Base-by-base conservation (phyloP, 2,888 invertebrate genomes). In the Hyposoter didymator region DNA sequence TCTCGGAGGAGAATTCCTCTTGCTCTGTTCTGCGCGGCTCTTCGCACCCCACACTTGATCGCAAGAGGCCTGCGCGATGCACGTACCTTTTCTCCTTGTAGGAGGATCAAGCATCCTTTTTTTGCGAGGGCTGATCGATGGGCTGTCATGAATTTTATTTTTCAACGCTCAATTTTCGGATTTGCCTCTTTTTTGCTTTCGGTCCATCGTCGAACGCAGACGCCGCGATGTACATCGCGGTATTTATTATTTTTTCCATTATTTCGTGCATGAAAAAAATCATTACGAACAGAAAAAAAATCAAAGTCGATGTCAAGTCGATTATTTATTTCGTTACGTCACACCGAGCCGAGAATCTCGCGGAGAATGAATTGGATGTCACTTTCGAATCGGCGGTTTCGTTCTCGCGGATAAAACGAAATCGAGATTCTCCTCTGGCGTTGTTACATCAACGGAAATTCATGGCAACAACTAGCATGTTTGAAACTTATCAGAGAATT, bases 41-140 rank as follows among this genome's bases (percentile, higher is more conserved):
- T 28, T 62, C 47, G 17, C 62, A 59, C 35, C 69, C 39, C 62
- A 47, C 82, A 39, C 45, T 43, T 45, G 59, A 32, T 76, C 59
- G 55, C 82, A 14, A 82, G 70, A 76, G 55, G 69, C 82, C 76
- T 82, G 82, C 82, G 82, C 82, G 59, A 59, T 67, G 39, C 76
- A 39, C 17, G 28, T 69, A 55, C 14, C 22, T 70, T 70, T 70
- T 70, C 47, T 35, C 70, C 19, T 39, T 47, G 35, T n/a, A n/a
- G 14, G 59, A 32, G 32, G 62, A 64, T 59, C 17, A 19, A 47
- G 47, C 32, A 39, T 55, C 22, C 22, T 35, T 39, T 19, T 39
- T 19, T 72, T 72, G 35, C 32, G 19, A 59, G 10, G 28, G 28
- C 28, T 59, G 59, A 59, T 59, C 59, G 59, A 59, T 28, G 59